Conservation (phyloP, 2,888 invertebrate genomes). For the Linnaemya vulpina region DNA sequence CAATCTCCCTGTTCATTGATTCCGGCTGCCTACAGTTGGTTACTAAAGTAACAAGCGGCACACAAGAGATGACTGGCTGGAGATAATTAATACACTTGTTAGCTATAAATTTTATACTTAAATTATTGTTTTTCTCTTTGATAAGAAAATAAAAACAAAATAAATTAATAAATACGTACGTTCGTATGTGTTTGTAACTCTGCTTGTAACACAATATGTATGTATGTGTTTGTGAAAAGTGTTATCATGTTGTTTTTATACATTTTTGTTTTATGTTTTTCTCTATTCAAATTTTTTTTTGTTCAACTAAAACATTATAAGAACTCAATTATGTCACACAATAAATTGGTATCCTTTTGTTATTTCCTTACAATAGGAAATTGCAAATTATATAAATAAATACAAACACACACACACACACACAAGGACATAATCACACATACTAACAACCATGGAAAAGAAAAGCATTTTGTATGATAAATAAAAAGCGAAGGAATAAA, state of each 20-base stretch:
- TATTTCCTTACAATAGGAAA: conserved; percentile 69
- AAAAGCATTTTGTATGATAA: conserved; percentile 8
- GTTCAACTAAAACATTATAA: conserved; percentile 61
- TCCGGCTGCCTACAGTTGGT: neutral
- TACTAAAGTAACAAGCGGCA: conserved; percentile 13
- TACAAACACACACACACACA: conserved; percentile 12
- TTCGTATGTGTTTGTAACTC: neutral
- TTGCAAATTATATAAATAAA: conserved; percentile 70
- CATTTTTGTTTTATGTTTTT: conserved; percentile 5
- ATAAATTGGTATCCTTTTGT: conserved; percentile 69
- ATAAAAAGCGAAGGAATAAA: neutral
- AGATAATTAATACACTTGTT: conserved; percentile 18
- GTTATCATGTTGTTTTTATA: conserved; percentile 38
- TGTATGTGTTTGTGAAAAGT: neutral
- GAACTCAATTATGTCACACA: conserved; percentile 72
- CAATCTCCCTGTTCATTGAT: neutral
- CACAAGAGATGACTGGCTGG: neutral
- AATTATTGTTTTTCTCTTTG: conserved; percentile 21
- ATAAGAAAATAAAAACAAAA: no score
- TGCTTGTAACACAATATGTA: conserved; percentile 22
- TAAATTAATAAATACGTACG: no score
- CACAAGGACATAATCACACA: no score
- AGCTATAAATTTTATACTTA: conserved; percentile 11
- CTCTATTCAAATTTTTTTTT: neutral
- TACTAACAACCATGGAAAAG: neutral